Evolutionary conservation across 2,888 invertebrate species (phyloP), one percentile per base, ranked within the genome.

Genomic region (Stenchaetothrips biformis): DNA sequence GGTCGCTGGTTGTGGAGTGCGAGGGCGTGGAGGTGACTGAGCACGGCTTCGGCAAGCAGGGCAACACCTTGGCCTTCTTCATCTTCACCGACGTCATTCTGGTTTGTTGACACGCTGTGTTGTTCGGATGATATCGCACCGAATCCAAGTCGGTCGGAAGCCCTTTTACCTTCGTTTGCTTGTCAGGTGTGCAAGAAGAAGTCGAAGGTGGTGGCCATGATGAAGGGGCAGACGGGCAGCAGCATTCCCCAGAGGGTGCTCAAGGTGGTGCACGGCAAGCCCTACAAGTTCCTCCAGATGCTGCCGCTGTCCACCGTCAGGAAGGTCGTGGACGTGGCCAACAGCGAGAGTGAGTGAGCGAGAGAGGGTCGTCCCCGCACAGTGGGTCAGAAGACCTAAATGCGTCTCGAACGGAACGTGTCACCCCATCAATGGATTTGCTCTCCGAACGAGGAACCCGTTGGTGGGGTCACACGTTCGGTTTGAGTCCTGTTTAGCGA

Each of bases 81-180:
- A 89, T 98, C 37, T 98, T 98, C 88, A 95, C 95, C 67, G 98
- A 98, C 88, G 94, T 94, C 81, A 90, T 98, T 86, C 96, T 97
- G 89, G 95, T 98, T 85, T 94, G 94, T 81, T 7, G 53, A 53
- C 53, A 6, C 53, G 53, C 53, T 6, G 3, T 1, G 9, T 53
- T 16, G 3, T n/a, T n/a, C n/a, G n/a, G n/a, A n/a, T 53, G 9
- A 7, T 1, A 53, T 6, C 53, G 13, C 6, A 1, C 53, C 53
- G 53, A 53, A 53, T 13, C 1, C 9, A 13, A 53, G 16, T 6
- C 6, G 37, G 37, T 7, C 6, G 53, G 3, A 53, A 53, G 13
- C 6, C 53, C 1, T 53, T 53, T 53, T 6, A 9, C 6, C 13
- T 53, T 53, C 6, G 2, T 13, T 53, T n/a, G n/a, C n/a, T 53